Base-by-base conservation (phyloP, 1,140 invertebrate genomes). In the Sminthurinus signatus region DNA sequence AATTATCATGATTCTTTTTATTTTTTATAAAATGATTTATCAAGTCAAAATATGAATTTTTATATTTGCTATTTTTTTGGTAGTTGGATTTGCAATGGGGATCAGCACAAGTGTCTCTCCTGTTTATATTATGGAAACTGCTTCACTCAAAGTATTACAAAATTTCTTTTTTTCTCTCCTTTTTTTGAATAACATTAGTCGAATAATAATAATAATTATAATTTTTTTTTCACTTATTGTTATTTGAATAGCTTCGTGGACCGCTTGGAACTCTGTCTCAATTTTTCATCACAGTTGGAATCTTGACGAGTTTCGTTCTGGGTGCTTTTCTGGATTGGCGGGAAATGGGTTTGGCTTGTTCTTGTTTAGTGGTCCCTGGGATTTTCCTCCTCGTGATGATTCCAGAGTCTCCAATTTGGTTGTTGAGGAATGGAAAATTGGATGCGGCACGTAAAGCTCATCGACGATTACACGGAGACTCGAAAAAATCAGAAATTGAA, bases 391-490 rank as follows among this genome's bases (percentile, higher is more conserved):
- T 70, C 17, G 12, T 46, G 5, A 36, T 62, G 12, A 62, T 55
- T 23, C 69, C 69, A 2, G 65, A 70, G 46, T 66, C 69, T 23
- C 69, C 69, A 2, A 51, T 31, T n/a, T 70, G 69, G 69, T 56
- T 70, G 1, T 36, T 67, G 2, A 50, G 39, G 14, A 51, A 62
- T 12, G 32, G 28, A 25, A 48, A 46, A 27, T 10, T 39, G 1
- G 12, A 21, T 12, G 28, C 43, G 21, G 62, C 65, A 14, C 28
- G 57, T 21, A 27, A 42, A 23, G n/a, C 63, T 8, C 60, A 60
- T 23, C 60, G n/a, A n/a, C 48, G 57, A 17, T 54, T 60, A 2
- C 48, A 60, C 27, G 36, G 39, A 12, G 14, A 27, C 14, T 27
- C 36, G 2, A 3, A 8, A 5, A n/a, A 10, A 27, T 4, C 56